A percentile compares a stretch with the other conserved stretches of the same genome.
Conservation (phyloP, 2,113 vertebrate species). For the Taxidea taxus region DNA sequence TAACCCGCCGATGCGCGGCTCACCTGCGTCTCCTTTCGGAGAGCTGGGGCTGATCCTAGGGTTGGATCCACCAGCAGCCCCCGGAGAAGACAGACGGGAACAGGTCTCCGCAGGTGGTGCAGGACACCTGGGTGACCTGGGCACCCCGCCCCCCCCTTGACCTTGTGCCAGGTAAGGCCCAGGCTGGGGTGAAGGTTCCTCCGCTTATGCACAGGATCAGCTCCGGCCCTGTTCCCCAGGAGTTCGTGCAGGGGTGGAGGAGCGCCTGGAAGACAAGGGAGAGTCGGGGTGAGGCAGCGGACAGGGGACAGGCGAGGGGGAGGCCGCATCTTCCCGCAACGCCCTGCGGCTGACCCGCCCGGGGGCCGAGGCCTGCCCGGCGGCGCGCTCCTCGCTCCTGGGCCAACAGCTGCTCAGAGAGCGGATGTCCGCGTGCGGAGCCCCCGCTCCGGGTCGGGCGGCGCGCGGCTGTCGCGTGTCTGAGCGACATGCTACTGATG, state of each 20-base stretch:
- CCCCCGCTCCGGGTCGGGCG: accelerated
- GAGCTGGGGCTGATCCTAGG: neutral
- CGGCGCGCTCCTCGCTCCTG: neutral
- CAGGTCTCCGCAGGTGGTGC: neutral
- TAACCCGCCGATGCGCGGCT: accelerated
- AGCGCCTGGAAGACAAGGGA: neutral
- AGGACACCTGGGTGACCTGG: no score
- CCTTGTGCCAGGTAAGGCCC: neutral
- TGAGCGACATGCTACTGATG: conserved; percentile 40
- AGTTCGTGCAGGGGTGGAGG: neutral
- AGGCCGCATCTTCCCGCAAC: no score
- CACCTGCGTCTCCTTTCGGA: accelerated
- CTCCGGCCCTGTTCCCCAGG: neutral
- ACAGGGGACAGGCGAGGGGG: no score
- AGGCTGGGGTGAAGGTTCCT: accelerated
- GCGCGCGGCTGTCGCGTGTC: neutral
- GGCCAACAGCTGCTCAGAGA: neutral
- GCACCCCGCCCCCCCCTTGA: accelerated
- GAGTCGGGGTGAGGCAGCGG: neutral
- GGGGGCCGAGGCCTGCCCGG: accelerated
- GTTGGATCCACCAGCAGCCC: accelerated
- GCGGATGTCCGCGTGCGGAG: neutral
- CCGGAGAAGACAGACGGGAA: neutral
- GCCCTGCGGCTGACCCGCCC: accelerated
- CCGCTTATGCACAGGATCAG: neutral